Evolutionary conservation across 2,113 vertebrate species (phyloP).

Genomic region (Ginglymostoma cirratum): DNA sequence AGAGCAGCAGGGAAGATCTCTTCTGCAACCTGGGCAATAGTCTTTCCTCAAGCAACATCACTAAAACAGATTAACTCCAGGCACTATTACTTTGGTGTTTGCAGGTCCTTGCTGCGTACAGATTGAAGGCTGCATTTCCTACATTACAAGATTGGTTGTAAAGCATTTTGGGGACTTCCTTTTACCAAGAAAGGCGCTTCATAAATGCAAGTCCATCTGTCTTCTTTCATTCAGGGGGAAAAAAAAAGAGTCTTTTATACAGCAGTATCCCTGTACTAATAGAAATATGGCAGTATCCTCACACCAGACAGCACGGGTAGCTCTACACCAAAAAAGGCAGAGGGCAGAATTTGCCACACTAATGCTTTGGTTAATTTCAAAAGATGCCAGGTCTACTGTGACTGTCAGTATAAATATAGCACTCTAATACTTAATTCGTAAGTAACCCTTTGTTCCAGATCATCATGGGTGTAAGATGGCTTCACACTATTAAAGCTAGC

Average conservation of each 20-base stretch:
- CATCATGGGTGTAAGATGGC: background rate
- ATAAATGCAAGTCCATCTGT: background rate
- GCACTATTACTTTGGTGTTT: background rate
- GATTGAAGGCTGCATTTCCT: background rate
- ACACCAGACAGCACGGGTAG: background rate
- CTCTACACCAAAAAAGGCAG: background rate
- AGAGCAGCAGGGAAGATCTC: background rate
- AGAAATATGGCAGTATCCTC: background rate
- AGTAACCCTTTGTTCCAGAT: background rate
- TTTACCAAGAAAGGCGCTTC: background rate
- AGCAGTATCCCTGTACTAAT: background rate
- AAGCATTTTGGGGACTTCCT: background rate
- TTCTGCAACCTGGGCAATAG: background rate
- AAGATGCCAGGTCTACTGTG: background rate
- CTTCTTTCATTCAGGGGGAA: background rate
- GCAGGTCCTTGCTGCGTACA: background rate
- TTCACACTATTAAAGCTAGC: background rate
- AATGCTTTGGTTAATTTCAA: background rate
- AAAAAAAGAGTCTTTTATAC: background rate
- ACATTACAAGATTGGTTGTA: background rate
- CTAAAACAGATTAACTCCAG: background rate
- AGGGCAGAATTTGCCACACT: background rate
- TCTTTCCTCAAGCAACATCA: background rate
- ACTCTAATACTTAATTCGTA: background rate
- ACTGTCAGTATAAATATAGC: background rate